Evolutionary conservation across 2,797 vertebrate species (phyloP), one percentile per base, ranked within the genome.

Genomic region (Xerus rutilus): DNA sequence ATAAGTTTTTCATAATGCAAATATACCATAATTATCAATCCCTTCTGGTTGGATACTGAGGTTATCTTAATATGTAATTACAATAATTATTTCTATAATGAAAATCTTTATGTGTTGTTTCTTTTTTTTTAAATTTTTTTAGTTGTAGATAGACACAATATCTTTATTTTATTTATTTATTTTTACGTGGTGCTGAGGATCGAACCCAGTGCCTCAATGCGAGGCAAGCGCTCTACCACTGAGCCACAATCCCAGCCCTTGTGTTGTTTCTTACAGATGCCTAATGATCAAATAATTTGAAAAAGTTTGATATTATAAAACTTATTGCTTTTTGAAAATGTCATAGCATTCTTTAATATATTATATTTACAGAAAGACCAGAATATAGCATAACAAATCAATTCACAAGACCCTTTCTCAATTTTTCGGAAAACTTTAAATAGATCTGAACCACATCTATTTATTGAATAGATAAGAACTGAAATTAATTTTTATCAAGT

Each of bases 11-110:
- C 15, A 39, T 47, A 78, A 28, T 77, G n/a, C 35, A 81, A 88
- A 73, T 20, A 69, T 35, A 57, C 6, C 7, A 70, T 43, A 89
- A 89, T 54, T 62, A 86, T 14, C 32, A 86, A 83, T 86, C 7
- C 4, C 62, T 94, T 94, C 72, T 57, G 47, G 13, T 9, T 79
- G n/a, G 21, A 47, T 86, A 83, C 72, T 85, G 86, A 65, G 76
- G 23, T 76, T 88, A 11, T 70, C 30, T 88, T 73, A 77, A 47
- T 83, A 81, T 76, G 76, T 87, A 93, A 49, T 74, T 73, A 74
- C 59, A 54, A n/a, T 32, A 85, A 91, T 6, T 69, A 21, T 74
- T 81, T 86, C 32, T 47, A 21, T 17, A 67, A 89, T 65, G 20
- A 45, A 25, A 81, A 57, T 72, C 6, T 3, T 8, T 30, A n/a